Conservation (phyloP, 2,888 invertebrate genomes). For the Aethes cnicana region DNA sequence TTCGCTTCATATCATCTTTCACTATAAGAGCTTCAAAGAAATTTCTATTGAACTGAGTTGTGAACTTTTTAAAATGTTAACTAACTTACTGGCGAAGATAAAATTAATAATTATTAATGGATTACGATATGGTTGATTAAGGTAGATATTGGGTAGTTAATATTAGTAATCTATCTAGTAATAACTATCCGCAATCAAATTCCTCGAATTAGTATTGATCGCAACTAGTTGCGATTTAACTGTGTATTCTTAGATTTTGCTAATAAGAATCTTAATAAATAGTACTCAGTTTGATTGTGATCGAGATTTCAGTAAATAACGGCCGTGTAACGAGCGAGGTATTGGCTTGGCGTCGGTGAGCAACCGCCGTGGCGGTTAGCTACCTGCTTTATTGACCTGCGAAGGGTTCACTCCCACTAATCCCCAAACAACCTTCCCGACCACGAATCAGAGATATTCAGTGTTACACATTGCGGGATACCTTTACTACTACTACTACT, state of each 20-base stretch:
- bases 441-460: conserved; percentile 70
- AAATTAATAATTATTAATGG: too few species aligned
- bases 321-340: conserved; percentile 39
- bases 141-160: too few species aligned
- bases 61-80: too few species aligned
- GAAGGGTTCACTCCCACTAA: conserved; percentile 58
- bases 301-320: too few species aligned
- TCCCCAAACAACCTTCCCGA: conserved; percentile 57
- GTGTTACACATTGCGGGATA: conserved; percentile 31
- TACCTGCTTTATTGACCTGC: conserved; percentile 74
- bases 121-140: too few species aligned
- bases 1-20: conserved; percentile 29
- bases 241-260: neutral
- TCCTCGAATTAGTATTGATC: too few species aligned
- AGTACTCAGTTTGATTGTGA: too few species aligned
- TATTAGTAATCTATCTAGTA: too few species aligned
- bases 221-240: too few species aligned
- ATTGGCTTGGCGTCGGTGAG: conserved; percentile 50
- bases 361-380: conserved; percentile 48
- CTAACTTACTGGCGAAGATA: too few species aligned
- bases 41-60: conserved; percentile 18
- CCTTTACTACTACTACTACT: conserved; percentile 22
- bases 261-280: neutral
- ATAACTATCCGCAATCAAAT: too few species aligned
- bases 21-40: conserved; percentile 29